Conservation (phyloP, 2,113 vertebrate species). For the Lepisosteus osseus region DNA sequence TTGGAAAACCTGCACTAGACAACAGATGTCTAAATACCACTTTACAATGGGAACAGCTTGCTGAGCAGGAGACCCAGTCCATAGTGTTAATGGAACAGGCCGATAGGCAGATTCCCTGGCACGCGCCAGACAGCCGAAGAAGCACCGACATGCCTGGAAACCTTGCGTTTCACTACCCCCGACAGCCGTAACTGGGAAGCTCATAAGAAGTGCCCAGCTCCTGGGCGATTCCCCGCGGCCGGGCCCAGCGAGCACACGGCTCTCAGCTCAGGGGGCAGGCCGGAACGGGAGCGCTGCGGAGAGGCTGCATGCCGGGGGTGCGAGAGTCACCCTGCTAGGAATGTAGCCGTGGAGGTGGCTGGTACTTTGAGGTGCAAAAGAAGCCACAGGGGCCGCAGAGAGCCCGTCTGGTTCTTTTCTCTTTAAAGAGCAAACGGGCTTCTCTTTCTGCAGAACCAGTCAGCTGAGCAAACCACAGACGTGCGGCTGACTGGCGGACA, state of each 20-base stretch:
- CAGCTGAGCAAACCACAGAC: no score
- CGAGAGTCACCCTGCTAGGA: background rate
- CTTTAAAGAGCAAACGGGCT: slow-evolving; percentile 37
- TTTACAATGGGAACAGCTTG: slow-evolving; percentile 34
- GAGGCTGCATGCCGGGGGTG: no score
- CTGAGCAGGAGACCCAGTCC: slow-evolving; percentile 25
- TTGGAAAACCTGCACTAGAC: no score
- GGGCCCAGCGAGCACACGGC: no score
- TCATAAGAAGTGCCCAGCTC: no score
- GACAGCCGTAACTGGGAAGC: slow-evolving; percentile 11
- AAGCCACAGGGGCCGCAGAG: slow-evolving; percentile 24
- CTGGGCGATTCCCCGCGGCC: background rate
- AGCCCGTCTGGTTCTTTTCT: slow-evolving; percentile 31
- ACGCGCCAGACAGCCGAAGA: no score
- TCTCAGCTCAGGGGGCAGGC: slow-evolving; percentile 11
- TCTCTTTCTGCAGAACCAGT: background rate
- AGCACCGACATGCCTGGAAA: slow-evolving; percentile 18
- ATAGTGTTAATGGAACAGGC: slow-evolving; percentile 27
- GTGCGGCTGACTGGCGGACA: no score
- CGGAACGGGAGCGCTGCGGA: background rate
- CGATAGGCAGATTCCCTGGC: slow-evolving; percentile 16
- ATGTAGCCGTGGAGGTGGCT: background rate
- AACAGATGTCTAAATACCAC: slow-evolving; percentile 22
- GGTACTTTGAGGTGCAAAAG: slow-evolving; percentile 33
- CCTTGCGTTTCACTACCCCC: slow-evolving; percentile 34